phyloP scores from a whole-genome alignment of 2,113 vertebrate genomes.

The Bungarus multicinctus region DNA sequence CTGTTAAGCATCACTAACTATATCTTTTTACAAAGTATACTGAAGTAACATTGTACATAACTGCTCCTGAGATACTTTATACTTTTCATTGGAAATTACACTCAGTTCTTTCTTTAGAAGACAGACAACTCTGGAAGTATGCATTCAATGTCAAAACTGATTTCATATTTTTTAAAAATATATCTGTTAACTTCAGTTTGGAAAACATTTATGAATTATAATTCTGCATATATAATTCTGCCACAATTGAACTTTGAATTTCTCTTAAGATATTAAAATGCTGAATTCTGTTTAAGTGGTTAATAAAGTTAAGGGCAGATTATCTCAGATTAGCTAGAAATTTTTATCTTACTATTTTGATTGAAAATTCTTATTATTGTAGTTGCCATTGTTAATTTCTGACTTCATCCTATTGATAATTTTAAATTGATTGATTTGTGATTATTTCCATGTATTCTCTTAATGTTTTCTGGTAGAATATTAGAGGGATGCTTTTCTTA shows the following conservation, averaged over 20 bases:
- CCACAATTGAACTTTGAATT: neutral
- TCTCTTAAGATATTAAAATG: neutral
- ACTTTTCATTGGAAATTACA: neutral
- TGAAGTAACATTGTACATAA: neutral
- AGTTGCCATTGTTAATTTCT: neutral
- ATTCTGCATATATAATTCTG: neutral
- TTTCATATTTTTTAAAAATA: neutral
- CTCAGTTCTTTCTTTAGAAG: neutral
- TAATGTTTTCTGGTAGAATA: neutral
- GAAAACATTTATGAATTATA: neutral
- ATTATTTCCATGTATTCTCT: neutral
- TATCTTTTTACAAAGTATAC: neutral
- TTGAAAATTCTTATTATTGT: neutral
- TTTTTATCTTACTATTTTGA: neutral
- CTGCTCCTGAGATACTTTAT: neutral
- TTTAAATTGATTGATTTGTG: neutral
- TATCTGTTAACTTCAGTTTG: neutral
- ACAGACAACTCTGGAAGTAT: neutral
- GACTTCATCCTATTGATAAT: neutral
- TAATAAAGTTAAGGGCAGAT: neutral
- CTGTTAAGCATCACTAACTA: neutral
- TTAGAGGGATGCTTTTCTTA: neutral
- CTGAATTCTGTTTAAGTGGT: neutral
- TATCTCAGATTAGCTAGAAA: neutral
- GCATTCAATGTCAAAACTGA: neutral